These are phyloP conservation scores for Drosophila mayaguana DNA, from an alignment of 2,888 invertebrate species.

Conservation along the genomic window DNA sequence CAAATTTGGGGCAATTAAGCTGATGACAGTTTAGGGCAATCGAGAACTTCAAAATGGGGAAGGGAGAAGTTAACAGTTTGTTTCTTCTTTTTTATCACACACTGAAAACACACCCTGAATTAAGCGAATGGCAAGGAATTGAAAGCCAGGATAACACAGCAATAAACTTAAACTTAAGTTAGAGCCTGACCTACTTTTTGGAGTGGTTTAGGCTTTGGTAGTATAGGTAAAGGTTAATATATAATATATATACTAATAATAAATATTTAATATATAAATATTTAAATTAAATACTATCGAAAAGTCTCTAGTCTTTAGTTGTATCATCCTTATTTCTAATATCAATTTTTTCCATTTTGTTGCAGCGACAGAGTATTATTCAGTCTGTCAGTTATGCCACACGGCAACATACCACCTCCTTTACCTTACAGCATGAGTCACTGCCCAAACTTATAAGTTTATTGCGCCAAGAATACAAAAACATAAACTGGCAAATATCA, in stretches of 20 bases:
- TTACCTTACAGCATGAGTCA: slow-evolving; percentile 26
- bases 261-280: too few relatives aligned
- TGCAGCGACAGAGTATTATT: neutral
- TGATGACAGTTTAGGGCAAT: slow-evolving; percentile 77
- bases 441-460: neutral
- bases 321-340: too few relatives aligned
- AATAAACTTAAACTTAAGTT: slow-evolving; percentile 35
- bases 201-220: neutral
- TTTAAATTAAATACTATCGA: too few relatives aligned
- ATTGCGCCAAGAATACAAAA: neutral
- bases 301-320: too few relatives aligned
- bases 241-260: too few relatives aligned
- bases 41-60: slow-evolving; percentile 15
- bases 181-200: slow-evolving; percentile 11
- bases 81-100: slow-evolving; percentile 1
- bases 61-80: slow-evolving; percentile 9
- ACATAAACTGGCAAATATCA: neutral
- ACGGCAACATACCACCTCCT: neutral
- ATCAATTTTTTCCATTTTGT: neutral
- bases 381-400: neutral
- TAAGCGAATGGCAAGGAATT: slow-evolving; percentile 30
- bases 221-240: too few relatives aligned
- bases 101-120: slow-evolving; percentile 45
- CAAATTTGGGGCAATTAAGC: slow-evolving; percentile 75
- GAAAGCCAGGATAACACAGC: slow-evolving; percentile 29